These are phyloP conservation scores for Mythimna loreyi DNA, from an alignment of 2,888 invertebrate species.

Conservation along the genomic window DNA sequence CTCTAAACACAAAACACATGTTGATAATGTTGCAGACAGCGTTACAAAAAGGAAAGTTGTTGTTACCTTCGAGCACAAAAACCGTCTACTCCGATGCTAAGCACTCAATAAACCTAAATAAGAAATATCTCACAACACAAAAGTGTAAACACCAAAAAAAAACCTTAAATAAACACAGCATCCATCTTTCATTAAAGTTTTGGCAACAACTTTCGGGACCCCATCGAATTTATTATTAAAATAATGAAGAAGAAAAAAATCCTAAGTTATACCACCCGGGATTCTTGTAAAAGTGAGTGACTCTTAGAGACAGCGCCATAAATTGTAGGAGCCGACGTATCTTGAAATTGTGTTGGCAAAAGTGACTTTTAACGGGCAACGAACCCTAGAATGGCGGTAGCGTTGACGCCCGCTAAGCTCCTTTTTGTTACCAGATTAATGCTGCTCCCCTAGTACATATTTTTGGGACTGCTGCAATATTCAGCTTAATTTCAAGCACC, in stretches of 20 bases:
- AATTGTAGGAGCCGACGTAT: slow-evolving; percentile 65
- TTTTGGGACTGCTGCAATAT: slow-evolving; percentile 39
- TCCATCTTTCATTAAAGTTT: slow-evolving; percentile 71
- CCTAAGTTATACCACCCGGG: slow-evolving; percentile 40
- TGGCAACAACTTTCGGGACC: slow-evolving; percentile 61
- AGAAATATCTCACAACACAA: neutral
- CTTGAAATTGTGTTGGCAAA: slow-evolving; percentile 76
- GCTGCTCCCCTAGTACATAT: slow-evolving; percentile 59
- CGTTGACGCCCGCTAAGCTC: slow-evolving; percentile 80
- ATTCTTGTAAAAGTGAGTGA: slow-evolving; percentile 69
- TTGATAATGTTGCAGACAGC: neutral
- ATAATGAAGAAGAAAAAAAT: slow-evolving; percentile 64
- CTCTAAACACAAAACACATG: neutral
- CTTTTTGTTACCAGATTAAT: slow-evolving; percentile 82
- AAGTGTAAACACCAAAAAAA: neutral
- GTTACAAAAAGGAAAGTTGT: neutral
- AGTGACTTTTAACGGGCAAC: slow-evolving; percentile 81
- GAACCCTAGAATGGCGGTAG: slow-evolving; percentile 68
- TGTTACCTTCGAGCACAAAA: neutral
- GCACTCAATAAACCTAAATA: neutral
- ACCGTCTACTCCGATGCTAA: neutral
- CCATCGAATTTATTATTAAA: slow-evolving; percentile 69
- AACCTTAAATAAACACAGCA: slow-evolving; percentile 37
- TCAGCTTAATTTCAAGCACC: slow-evolving; percentile 28
- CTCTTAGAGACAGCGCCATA: slow-evolving; percentile 65